A percentile compares a stretch with the other conserved stretches of the same genome.
Evolutionary conservation across 2,113 vertebrate species (phyloP).

Genomic region (Pollachius pollachius): DNA sequence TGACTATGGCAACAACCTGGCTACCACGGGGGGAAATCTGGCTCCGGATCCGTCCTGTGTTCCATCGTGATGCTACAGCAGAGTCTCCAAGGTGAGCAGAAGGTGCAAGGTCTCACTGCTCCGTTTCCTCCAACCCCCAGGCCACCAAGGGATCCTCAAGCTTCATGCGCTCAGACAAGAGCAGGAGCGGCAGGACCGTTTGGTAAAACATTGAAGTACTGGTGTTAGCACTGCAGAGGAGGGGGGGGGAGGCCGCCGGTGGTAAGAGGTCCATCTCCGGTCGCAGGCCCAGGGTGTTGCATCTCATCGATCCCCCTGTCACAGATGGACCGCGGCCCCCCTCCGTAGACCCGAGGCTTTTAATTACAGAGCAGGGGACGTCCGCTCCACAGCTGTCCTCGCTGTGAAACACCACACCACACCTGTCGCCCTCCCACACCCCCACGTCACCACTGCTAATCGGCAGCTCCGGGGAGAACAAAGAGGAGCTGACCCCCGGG

Average conservation of each 20-base stretch:
- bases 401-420: slow-evolving; percentile 72
- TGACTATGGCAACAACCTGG: too few relatives aligned
- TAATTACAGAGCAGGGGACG: slow-evolving; percentile 79
- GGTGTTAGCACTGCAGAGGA: slow-evolving; percentile 41
- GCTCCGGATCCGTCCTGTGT: too few relatives aligned
- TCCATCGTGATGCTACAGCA: too few relatives aligned
- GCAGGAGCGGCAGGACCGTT: too few relatives aligned
- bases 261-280: slow-evolving; percentile 56
- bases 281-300: slow-evolving; percentile 63
- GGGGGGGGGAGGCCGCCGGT: slow-evolving; percentile 26
- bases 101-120: too few relatives aligned
- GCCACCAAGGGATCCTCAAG: too few relatives aligned
- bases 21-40: too few relatives aligned
- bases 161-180: too few relatives aligned
- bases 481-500: slow-evolving; percentile 53
- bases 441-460: slow-evolving; percentile 60
- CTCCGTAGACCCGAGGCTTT: slow-evolving; percentile 73
- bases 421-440: slow-evolving; percentile 49
- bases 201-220: slow-evolving; percentile 60
- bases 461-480: slow-evolving; percentile 66
- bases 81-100: too few relatives aligned
- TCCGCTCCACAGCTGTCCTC: slow-evolving; percentile 71
- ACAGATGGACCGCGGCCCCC: slow-evolving; percentile 73
- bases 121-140: too few relatives aligned
- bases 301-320: slow-evolving; percentile 67